Evolutionary conservation across 92 coral and sea anemone species (phyloP), one percentile per base, ranked within the genome.

Genomic region (Plumapathes pennacea): DNA sequence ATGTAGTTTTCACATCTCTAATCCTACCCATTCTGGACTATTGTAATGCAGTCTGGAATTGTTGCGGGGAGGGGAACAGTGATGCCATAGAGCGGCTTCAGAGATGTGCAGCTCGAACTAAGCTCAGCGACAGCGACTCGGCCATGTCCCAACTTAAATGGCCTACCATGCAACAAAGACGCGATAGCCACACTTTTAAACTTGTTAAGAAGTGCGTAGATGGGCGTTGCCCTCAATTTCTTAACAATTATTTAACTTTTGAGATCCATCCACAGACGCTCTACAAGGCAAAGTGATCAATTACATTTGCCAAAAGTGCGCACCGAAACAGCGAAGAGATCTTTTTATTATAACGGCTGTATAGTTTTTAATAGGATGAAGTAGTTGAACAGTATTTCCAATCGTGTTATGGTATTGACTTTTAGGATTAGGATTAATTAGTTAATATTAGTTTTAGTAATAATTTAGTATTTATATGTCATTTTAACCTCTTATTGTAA

Each of bases 21-120:
- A 76, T 68, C 18, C 45, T 62, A 32, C 84, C 71, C 12, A 50
- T 68, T 10, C n/a, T 76, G 32, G 71, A 76, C 18, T 68, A 76
- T 40, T 68, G 84, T 22, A 59, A 47, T 32, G 31, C 57, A 20
- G 78, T 69, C 23, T 69, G 85, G 78, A 50, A 38, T 4, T 77
- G 78, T 25, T 67, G 77, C 59, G 83, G 83, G 23, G 43, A 49
- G 17, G 62, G n/a, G 10, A 76, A 76, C 41, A 46, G 47, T 17
- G 42, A 5, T 22, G 25, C 34, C 0, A 5, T 74, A 0, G 82
- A 74, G 48, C 39, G 37, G 26, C 47, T 74, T 40, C 82, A 74
- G 40, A 38, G 50, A 23, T 53, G 70, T 25, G 70, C 54, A 6
- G 69, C 33, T 10, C 54, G 76, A 55, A 31, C 29, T 10, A 41